These are phyloP conservation scores for Melanocharis versteri DNA, from an alignment of 2,113 vertebrate species.

Conservation along the genomic window DNA sequence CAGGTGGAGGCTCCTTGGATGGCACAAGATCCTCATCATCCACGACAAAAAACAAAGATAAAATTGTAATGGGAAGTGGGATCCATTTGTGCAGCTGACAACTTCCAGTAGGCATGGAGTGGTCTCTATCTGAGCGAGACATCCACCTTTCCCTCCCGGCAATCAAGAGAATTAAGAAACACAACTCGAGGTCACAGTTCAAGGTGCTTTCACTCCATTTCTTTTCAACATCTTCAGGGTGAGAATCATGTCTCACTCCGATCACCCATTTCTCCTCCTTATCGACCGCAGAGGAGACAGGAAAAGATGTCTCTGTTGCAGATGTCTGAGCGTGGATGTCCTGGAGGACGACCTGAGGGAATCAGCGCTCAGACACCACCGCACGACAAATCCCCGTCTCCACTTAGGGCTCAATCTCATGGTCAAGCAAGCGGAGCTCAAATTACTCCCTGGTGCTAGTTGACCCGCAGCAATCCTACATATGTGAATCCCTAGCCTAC, in stretches of 20 bases:
- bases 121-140: not conserved
- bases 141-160: not conserved
- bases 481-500: conserved; percentile 50
- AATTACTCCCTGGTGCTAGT: not conserved
- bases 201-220: fast-evolving
- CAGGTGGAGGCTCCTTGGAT: not conserved
- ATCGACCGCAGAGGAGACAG: not conserved
- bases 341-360: not conserved
- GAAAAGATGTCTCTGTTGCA: not conserved
- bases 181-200: not conserved
- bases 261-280: not conserved
- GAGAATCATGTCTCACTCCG: not conserved
- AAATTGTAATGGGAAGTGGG: not conserved
- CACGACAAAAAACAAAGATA: not conserved
- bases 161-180: not conserved
- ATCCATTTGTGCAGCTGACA: not conserved
- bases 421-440: conserved; percentile 37
- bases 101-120: not conserved
- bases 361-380: not conserved
- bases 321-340: not conserved
- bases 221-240: not conserved
- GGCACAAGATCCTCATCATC: not conserved
- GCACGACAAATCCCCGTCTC: not conserved
- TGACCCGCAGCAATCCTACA: conserved; percentile 49
- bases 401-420: not conserved